Evolutionary conservation across 2,113 vertebrate species (phyloP).

Genomic region (Phycodurus eques): DNA sequence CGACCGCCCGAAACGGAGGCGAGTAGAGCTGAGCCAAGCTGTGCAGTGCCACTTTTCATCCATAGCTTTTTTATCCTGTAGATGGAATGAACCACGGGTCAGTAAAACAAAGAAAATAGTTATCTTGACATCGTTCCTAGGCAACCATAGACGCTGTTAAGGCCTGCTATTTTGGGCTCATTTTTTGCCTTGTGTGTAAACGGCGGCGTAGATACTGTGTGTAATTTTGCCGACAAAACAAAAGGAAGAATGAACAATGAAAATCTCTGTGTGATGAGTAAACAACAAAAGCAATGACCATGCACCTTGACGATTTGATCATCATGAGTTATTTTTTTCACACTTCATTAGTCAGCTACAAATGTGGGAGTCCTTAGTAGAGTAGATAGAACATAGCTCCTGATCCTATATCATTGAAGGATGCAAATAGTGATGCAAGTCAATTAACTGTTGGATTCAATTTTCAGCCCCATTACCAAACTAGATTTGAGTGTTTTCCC

Average conservation of each 20-base stretch:
- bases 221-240: constrained; percentile 30
- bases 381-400: not conserved
- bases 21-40: not conserved
- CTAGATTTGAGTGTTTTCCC: not conserved
- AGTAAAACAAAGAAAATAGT: constrained; percentile 35
- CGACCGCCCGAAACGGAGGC: not conserved
- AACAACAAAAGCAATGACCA: constrained; percentile 18
- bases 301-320: constrained; percentile 28
- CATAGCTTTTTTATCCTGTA: constrained; percentile 4
- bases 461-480: not conserved
- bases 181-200: constrained; percentile 25
- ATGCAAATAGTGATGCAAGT: not conserved
- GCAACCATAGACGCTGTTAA: constrained; percentile 41
- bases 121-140: constrained; percentile 45
- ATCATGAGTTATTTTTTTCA: constrained; percentile 22
- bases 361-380: constrained; percentile 5
- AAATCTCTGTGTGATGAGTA: constrained; percentile 23
- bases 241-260: constrained; percentile 5
- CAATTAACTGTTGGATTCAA: not conserved
- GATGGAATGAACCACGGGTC: constrained; percentile 28
- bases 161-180: constrained; percentile 22
- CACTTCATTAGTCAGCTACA: constrained; percentile 7
- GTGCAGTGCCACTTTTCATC: constrained; percentile 13
- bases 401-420: not conserved
- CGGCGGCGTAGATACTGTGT: constrained; percentile 22